phyloP scores from a whole-genome alignment of 2,888 invertebrate genomes.

The Drosophila mercatorum region DNA sequence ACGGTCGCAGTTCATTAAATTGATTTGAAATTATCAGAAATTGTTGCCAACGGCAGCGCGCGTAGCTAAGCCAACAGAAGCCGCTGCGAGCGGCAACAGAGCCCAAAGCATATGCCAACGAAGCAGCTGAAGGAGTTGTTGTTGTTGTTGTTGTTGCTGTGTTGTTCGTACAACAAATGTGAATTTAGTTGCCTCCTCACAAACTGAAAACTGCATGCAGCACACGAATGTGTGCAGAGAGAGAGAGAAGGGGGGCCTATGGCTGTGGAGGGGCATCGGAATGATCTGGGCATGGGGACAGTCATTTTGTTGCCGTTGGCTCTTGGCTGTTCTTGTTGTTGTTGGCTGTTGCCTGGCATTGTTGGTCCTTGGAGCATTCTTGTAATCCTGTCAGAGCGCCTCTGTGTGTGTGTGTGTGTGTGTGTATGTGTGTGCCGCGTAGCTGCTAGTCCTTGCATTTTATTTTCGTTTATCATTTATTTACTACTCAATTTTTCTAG shows the following conservation, averaged over 20 bases:
- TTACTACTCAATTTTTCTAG: conserved; percentile 81
- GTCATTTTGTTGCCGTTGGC: conserved; percentile 53
- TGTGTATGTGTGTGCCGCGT: conserved; percentile 35
- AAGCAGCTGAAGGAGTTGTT: background rate
- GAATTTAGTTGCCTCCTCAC: conserved; percentile 69
- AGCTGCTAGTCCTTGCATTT: conserved; percentile 73
- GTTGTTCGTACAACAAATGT: conserved; percentile 57
- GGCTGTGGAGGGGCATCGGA: background rate
- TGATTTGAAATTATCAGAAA: conserved; percentile 14
- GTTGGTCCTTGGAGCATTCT: conserved; percentile 74
- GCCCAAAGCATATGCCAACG: conserved; percentile 1
- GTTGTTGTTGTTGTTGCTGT: background rate
- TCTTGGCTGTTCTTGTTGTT: conserved; percentile 32
- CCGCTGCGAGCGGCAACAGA: background rate
- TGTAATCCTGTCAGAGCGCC: conserved; percentile 76
- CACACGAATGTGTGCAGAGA: conserved; percentile 27
- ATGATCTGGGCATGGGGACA: conserved; percentile 38
- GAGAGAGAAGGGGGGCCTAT: background rate
- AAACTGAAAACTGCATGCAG: conserved; percentile 56
- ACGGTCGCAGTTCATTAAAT: conserved; percentile 22
- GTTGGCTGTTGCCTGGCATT: conserved; percentile 58
- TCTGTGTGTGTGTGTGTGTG: conserved; percentile 4
- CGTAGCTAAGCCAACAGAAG: conserved; percentile 12
- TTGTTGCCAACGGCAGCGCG: conserved; percentile 16
- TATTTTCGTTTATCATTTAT: conserved; percentile 82